Base-by-base conservation (phyloP, 2,113 vertebrate species). In the Trichomycterus rosablanca region DNA sequence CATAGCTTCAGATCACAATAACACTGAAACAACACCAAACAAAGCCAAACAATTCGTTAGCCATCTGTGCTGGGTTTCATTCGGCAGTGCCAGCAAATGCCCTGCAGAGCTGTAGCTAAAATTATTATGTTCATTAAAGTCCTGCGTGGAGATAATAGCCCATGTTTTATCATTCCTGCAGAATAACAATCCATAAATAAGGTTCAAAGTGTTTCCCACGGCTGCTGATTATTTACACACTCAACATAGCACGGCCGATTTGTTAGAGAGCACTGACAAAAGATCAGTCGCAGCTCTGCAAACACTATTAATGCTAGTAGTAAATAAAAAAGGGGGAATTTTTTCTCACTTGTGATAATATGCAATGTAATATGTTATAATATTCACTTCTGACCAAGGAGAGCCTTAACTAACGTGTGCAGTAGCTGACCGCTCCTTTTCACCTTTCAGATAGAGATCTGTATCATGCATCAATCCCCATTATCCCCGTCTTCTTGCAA, bases 1-100 rank as follows among this genome's bases (percentile, higher is more conserved):
- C 60, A 63, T 23, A 37, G n/a, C 30, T 40, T 45, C 19, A 53
- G 28, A 63, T 63, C 51, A 23, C 50, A 54, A 54, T 58, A 45
- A 37, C 50, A 46, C n/a, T n/a, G n/a, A n/a, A n/a, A 6, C 5
- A 11, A 44, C 43, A 63, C 39, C 51, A 58, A 54, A 55, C 19
- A 61, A 59, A 35, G 15, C 35, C 18, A 48, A 22, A 35, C 40
- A 46, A 43, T 26, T 20, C 28, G 28, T 34, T 46, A 46, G 42
- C 61, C 61, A 54, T 55, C 61, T 54, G 61, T 44, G n/a, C 39
- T 19, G 10, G 2, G 32, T 34, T 37, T 19, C 35, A 23, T 34
- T 22, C 26, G 24, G 18, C 40, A 54, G 50, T 11, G 12, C 28
- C 40, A 34, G 50, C 50, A 53, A 50, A 30, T 45, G 26, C 18